A percentile compares a stretch with the other conserved stretches of the same genome.
These are phyloP conservation scores for Odobenus rosmarus DNA, from an alignment of 2,113 vertebrate genomes.

Conservation along the genomic window DNA sequence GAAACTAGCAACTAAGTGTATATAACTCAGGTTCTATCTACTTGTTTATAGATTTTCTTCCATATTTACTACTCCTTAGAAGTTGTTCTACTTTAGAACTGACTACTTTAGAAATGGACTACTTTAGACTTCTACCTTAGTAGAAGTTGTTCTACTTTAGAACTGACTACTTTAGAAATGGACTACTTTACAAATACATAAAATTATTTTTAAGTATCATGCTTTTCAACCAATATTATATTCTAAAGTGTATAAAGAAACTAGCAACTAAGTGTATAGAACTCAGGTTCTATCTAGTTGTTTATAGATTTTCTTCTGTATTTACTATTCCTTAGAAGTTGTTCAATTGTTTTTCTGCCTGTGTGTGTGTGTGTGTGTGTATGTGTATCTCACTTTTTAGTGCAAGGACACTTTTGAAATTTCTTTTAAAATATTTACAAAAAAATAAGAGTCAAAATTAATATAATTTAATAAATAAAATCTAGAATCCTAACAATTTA, in stretches of 20 bases:
- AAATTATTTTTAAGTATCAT: slow-evolving; percentile 81
- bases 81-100: too few relatives aligned
- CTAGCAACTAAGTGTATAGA: slow-evolving; percentile 52
- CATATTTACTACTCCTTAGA: too few relatives aligned
- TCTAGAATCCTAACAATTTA: not conserved
- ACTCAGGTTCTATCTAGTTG: slow-evolving; percentile 35
- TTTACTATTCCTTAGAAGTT: slow-evolving; percentile 55
- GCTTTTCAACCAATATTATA: slow-evolving; percentile 81
- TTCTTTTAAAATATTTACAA: slow-evolving; percentile 70
- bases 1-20: slow-evolving; percentile 56
- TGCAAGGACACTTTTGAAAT: slow-evolving; percentile 68
- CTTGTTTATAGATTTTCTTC: too few relatives aligned
- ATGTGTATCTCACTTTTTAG: slow-evolving; percentile 71
- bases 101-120: too few relatives aligned
- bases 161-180: too few relatives aligned
- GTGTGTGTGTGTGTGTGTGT: not conserved
- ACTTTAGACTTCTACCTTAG: too few relatives aligned
- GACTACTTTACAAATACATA: slow-evolving; percentile 83
- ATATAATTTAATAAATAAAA: not conserved
- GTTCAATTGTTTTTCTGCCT: slow-evolving; percentile 71
- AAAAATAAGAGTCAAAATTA: not conserved
- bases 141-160: too few relatives aligned
- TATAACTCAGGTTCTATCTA: slow-evolving; percentile 47
- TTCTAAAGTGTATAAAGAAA: slow-evolving; percentile 69
- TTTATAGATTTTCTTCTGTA: slow-evolving; percentile 65